Base-by-base conservation (phyloP, 2,888 invertebrate genomes). In the Eupithecia subumbrata region DNA sequence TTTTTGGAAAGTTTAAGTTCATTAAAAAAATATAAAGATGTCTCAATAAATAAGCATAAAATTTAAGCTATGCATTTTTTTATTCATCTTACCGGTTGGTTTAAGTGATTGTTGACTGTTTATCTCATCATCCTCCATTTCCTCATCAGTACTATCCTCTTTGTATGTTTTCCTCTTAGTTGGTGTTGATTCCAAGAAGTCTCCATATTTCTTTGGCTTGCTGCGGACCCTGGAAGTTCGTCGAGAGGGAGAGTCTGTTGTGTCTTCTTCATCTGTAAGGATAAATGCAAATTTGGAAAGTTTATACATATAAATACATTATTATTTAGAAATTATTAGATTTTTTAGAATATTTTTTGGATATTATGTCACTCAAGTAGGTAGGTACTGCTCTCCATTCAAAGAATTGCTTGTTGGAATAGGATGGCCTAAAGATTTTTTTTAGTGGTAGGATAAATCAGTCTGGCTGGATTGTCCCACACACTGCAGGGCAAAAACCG, bases 161-260 rank as follows among this genome's bases (percentile, higher is more conserved):
- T 85, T 78, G 71, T 80, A 82, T 25, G 78, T 70, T 18, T 83
- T 83, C 75, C 79, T 82, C 56, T 91, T 93, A 1, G 82, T 84
- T 67, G 92, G 89, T 5, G 92, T 85, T 37, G 80, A 40, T 12
- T 89, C 87, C 60, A 92, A 71, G 76, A 88, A 93, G 70, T 93
- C 92, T 18, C 89, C 90, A 87, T 89, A 94, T 84, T 90, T 93
- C 75, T 91, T 90, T 60, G 94, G 93, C 80, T 89, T 92, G 56
- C 78, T 88, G 77, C 93, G 87, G 43, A 85, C 83, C 81, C 94
- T 87, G 9, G 83, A 83, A 37, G 90, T 86, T 74, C 92, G 88
- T 84, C 91, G 88, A 25, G 90, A 88, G 43, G 91, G 90, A n/a
- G 90, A 76, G 66, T 74, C 74, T 22, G 45, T 34, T 40, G 74